These are phyloP conservation scores for Hyperoodon ampullatus DNA, from an alignment of 2,113 vertebrate genomes.

Conservation along the genomic window DNA sequence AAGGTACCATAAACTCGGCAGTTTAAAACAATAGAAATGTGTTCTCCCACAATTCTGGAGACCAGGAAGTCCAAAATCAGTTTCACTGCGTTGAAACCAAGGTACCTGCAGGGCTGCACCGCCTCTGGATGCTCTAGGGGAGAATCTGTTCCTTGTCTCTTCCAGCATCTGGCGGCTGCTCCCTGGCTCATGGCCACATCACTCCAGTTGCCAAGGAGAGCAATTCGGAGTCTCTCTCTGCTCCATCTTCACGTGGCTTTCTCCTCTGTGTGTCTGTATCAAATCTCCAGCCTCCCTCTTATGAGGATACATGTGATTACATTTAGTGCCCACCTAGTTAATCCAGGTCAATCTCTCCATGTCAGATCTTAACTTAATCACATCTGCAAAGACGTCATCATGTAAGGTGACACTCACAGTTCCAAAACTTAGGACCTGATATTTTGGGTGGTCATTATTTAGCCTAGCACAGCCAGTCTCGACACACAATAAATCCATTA, in stretches of 20 bases:
- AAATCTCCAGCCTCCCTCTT: not conserved
- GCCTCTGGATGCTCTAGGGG: not conserved
- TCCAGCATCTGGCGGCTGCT: not conserved
- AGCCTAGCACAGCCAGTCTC: not conserved
- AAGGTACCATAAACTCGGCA: not conserved
- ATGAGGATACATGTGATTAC: not conserved
- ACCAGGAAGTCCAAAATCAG: not conserved
- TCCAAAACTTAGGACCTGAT: not conserved
- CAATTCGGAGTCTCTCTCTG: not conserved
- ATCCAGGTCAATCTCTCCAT: not conserved
- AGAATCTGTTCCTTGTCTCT: not conserved
- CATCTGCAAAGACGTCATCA: not conserved
- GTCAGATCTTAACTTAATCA: not conserved
- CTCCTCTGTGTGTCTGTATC: not conserved
- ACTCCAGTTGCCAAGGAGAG: not conserved
- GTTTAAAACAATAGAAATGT: not conserved
- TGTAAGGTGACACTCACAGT: not conserved
- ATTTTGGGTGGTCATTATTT: not conserved
- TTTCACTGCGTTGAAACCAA: not conserved
- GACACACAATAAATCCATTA: not conserved
- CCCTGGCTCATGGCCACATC: not conserved
- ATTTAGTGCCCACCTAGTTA: not conserved
- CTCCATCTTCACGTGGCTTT: not conserved
- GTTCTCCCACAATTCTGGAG: not conserved
- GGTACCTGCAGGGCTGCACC: rapidly evolving